Base-by-base conservation (phyloP, 2,888 invertebrate genomes). In the Parnassius orleans region DNA sequence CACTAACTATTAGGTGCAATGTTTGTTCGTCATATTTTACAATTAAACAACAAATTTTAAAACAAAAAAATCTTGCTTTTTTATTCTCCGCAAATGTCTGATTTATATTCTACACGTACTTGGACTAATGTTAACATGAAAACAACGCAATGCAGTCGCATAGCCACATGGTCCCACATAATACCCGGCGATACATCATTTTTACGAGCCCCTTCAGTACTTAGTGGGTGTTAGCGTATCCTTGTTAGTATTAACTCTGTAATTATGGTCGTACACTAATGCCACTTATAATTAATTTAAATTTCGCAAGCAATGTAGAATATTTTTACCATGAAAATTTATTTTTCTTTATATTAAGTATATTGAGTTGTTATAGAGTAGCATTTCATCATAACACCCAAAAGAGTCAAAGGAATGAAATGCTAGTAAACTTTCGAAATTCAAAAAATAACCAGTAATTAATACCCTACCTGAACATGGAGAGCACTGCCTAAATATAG, bases 141-240 rank as follows among this genome's bases (percentile, higher is more conserved):
- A 54, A 63, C 51, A 63, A 63, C 63, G 63, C 63, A 63, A 44
- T 63, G 63, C 63, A 63, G 63, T 59, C 63, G 42, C 59, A 52
- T 59, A 24, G 50, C 63, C 62, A 63, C 63, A 63, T 63, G 63
- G 51, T 58, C 63, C 51, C 63, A 53, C 47, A 55, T 63, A 63
- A 63, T 63, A 59, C 59, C 55, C 63, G 41, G 47, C 43, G 47
- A 55, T 63, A 56, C 56, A 63, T 63, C 59, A 59, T 63, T 63
- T 59, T 63, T 63, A 63, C 63, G 63, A 63, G 52, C 63, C 59
- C 57, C 59, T 46, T 56, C 55, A 63, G 63, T 63, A 59, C 63
- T 63, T 63, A 63, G 63, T 63, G 63, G 63, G 63, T 63, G 59
- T 63, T 63, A 63, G 63, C 63, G 63, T 51, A 59, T 56, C 63